Conservation (phyloP, 2,888 invertebrate genomes). For the Camponotus fellah region DNA sequence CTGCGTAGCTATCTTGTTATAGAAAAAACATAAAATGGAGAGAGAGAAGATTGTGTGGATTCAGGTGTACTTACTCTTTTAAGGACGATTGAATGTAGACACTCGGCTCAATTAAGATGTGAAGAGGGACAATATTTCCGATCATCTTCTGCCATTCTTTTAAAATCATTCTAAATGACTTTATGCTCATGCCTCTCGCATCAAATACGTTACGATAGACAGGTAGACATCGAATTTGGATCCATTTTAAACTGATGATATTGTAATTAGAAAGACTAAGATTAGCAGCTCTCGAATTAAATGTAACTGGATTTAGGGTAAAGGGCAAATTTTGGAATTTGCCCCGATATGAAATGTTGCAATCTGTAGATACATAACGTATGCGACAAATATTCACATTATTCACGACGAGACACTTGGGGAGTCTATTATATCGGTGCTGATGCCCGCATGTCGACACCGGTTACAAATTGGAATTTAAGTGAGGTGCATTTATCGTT, state of each 20-base stretch:
- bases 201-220: not conserved
- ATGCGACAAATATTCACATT: conserved; percentile 16
- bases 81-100: not conserved
- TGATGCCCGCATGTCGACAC: conserved; percentile 17
- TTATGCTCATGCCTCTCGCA: not conserved
- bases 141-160: not conserved
- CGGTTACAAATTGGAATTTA: conserved; percentile 45
- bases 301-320: not conserved
- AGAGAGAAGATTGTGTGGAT: conserved; percentile 11
- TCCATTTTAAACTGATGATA: conserved; percentile 3
- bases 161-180: not conserved
- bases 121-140: not conserved
- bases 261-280: not conserved
- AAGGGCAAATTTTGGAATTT: not conserved
- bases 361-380: not conserved
- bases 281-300: not conserved
- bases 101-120: not conserved
- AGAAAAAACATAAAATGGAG: not conserved
- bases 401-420: not conserved
- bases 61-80: not conserved
- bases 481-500: conserved; percentile 21
- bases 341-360: not conserved
- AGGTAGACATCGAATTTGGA: not conserved
- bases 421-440: not conserved
- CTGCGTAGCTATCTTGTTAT: not conserved